A percentile compares a stretch with the other conserved stretches of the same genome.
Conservation (phyloP, 2,113 vertebrate genomes). For the Alces alces region DNA sequence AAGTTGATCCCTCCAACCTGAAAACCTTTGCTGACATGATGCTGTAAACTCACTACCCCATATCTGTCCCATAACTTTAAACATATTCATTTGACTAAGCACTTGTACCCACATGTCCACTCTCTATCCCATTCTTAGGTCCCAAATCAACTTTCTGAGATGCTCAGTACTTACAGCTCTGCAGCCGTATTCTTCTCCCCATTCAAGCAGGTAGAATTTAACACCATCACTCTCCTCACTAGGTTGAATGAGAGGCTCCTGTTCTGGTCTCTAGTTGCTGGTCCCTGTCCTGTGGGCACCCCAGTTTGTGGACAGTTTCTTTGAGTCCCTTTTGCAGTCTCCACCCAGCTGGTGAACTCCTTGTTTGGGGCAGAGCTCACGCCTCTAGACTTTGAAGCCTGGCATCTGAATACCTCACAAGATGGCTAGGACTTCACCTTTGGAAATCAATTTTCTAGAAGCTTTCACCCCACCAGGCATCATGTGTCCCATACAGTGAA, state of each 20-base stretch:
- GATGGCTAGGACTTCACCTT: not conserved
- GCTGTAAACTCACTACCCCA: not conserved
- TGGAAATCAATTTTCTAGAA: not conserved
- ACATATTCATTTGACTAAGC: not conserved
- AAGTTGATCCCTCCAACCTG: not conserved
- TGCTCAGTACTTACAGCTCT: not conserved
- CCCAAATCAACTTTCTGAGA: not conserved
- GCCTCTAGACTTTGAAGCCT: not conserved
- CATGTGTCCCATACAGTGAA: not conserved
- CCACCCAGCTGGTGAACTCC: not conserved
- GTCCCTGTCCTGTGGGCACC: not conserved
- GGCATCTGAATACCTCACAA: not conserved
- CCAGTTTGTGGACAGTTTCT: too few relatives aligned
- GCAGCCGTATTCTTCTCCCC: not conserved
- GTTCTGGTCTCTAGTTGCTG: rapidly evolving
- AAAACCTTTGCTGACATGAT: not conserved
- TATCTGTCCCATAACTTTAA: not conserved
- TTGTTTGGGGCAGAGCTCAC: not conserved
- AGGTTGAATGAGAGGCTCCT: not conserved
- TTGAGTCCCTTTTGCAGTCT: not conserved
- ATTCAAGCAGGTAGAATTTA: not conserved
- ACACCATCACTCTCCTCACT: rapidly evolving
- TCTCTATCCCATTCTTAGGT: not conserved
- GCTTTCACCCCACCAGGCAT: not conserved
- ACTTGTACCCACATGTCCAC: not conserved